Evolutionary conservation across 2,888 invertebrate species (phyloP), one percentile per base, ranked within the genome.

Genomic region (Ophonus ardosiacus): DNA sequence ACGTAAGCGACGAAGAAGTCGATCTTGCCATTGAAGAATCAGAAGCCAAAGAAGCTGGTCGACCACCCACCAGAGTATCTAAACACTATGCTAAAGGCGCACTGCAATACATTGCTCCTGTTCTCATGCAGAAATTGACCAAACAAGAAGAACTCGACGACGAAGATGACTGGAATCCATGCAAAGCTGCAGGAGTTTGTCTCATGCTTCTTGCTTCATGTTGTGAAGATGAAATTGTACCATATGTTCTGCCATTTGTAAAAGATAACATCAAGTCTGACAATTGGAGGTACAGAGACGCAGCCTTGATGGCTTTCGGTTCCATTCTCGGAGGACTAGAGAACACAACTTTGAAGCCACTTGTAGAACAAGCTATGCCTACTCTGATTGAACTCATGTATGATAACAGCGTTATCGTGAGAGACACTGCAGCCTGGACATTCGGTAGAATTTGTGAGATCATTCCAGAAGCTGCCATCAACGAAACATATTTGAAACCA

Each of bases 121-220:
- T 99, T 71, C 93, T 99, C 10, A 96, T 98, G 92, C 96, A 97
- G 89, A 97, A 97, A 89, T 92, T 99, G 40, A 98, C 99, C 7
- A 98, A 98, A 91, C 99, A 99, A 92, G 98, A 98, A 90, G 99
- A 99, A 90, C 94, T 96, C 88, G 99, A 99, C 90, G 99, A 99
- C 91, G 99, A 99, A 90, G 97, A 99, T 89, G 99, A 98, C 89
- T 99, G 99, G 99, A 99, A 98, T 92, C 99, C 99, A 0, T 97
- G 98, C 88, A 99, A 99, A 93, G 99, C 99, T 0, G 98, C 99
- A 2, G 98, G 99, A 51, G 99, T 99, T 3, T 99, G 99, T 90
- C 93, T 99, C 31, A 99, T 99, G 98, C 93, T 99, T 74, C 93
- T 99, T 87, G 97, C 99, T 18, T 97, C 98, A 71, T 99, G 99